Percentiles rank a stretch among this genome's conserved stretches.
Conservation (phyloP, 1,140 invertebrate genomes). For the Lerema accius region DNA sequence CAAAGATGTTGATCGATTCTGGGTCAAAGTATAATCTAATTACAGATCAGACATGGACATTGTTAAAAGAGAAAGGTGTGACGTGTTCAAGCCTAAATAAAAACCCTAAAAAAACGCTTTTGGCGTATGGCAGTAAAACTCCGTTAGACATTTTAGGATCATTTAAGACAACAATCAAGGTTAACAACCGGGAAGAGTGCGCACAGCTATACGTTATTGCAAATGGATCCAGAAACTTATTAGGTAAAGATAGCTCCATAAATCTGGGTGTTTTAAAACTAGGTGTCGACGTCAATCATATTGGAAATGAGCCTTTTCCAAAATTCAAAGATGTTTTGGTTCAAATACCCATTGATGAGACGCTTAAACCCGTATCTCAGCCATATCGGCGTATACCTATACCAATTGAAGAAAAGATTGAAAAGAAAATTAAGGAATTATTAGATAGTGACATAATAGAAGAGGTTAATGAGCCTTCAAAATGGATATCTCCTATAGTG, state of each 20-base stretch:
- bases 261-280: conserved; percentile 38
- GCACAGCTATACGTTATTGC: conserved; percentile 16
- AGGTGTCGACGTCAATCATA: conserved; percentile 41
- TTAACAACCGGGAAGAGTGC: not conserved
- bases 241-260: conserved; percentile 8
- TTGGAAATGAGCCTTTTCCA: conserved; percentile 42
- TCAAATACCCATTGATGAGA: conserved; percentile 49
- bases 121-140: conserved; percentile 40
- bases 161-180: conserved; percentile 39
- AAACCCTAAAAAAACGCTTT: conserved; percentile 34
- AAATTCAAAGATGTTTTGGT: conserved; percentile 56
- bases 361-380: conserved; percentile 48
- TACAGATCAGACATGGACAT: conserved; percentile 38
- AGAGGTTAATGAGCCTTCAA: conserved; percentile 50
- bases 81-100: conserved; percentile 21
- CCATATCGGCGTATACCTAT: conserved; percentile 58
- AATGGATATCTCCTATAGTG: conserved; percentile 64
- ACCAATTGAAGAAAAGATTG: conserved; percentile 43
- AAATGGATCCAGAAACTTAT: conserved; percentile 20
- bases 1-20: conserved; percentile 43
- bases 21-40: conserved; percentile 44
- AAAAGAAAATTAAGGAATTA: conserved; percentile 48
- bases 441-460: conserved; percentile 56
- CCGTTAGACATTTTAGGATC: conserved; percentile 39
- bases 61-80: conserved; percentile 30